Conservation (phyloP, 2,797 vertebrate species). For the Crocidura indochinensis region DNA sequence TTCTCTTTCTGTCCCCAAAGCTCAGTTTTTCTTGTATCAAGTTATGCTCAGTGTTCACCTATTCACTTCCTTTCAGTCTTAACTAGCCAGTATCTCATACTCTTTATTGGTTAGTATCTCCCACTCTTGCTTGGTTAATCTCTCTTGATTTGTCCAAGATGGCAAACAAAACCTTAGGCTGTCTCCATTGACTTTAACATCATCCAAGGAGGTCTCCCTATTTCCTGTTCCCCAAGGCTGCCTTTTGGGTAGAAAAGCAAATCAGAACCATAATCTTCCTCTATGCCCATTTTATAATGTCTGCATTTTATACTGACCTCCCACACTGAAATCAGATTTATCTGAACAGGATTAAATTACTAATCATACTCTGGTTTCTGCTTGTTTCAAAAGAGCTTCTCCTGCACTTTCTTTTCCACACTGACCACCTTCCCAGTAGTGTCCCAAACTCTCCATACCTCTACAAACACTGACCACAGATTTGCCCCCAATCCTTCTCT, state of each 20-base stretch:
- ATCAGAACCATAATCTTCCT: neutral
- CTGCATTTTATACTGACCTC: neutral
- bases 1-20: no score
- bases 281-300: neutral
- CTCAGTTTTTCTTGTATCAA: no score
- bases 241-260: neutral
- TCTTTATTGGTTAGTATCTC: no score
- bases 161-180: neutral
- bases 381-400: neutral
- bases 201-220: no score
- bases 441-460: neutral
- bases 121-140: neutral
- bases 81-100: neutral
- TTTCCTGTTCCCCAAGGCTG: neutral
- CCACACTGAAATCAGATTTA: neutral
- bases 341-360: slow-evolving; percentile 13
- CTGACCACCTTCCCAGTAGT: neutral
- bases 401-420: neutral
- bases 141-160: neutral
- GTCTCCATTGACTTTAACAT: neutral
- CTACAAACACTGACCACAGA: no score
- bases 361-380: neutral
- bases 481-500: neutral
- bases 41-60: no score
- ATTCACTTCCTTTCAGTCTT: neutral